These are phyloP conservation scores for Oreochromis mossambicus DNA, from an alignment of 2,797 vertebrate genomes.

Conservation along the genomic window DNA sequence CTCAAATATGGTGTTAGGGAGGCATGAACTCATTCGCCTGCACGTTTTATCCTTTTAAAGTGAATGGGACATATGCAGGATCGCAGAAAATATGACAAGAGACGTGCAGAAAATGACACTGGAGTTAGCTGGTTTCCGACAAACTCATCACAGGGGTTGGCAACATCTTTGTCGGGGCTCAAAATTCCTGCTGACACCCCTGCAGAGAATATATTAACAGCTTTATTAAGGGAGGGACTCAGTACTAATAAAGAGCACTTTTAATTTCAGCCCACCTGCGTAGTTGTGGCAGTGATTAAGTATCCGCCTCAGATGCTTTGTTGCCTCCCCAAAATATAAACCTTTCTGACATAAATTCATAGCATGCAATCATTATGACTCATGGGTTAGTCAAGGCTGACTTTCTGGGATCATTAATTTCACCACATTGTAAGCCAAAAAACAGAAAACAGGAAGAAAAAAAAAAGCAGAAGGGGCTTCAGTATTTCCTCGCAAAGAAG, in stretches of 20 bases:
- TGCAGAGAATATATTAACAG: constrained; percentile 24
- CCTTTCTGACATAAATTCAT: constrained; percentile 9
- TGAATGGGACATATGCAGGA: background rate
- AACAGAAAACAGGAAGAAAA: background rate
- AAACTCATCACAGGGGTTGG: background rate
- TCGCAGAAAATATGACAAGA: background rate
- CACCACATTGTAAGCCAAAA: background rate
- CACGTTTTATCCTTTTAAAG: background rate
- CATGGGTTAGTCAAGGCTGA: constrained; percentile 36
- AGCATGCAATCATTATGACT: constrained; percentile 37
- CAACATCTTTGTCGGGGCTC: background rate
- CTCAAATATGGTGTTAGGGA: background rate
- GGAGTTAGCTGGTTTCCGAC: background rate
- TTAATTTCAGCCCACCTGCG: constrained; percentile 6
- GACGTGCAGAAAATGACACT: background rate
- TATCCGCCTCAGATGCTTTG: background rate
- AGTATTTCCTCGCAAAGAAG: constrained; percentile 7
- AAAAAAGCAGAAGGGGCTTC: background rate
- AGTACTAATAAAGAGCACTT: background rate
- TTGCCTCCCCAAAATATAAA: constrained; percentile 42
- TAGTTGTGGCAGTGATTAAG: constrained; percentile 5
- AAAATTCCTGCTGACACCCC: constrained; percentile 30
- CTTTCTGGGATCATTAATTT: constrained; percentile 53
- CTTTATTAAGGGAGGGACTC: background rate
- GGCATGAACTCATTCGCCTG: constrained; percentile 36